These are phyloP conservation scores for Dasysyrphus albostriatus DNA, from an alignment of 2,888 invertebrate genomes.

Conservation along the genomic window DNA sequence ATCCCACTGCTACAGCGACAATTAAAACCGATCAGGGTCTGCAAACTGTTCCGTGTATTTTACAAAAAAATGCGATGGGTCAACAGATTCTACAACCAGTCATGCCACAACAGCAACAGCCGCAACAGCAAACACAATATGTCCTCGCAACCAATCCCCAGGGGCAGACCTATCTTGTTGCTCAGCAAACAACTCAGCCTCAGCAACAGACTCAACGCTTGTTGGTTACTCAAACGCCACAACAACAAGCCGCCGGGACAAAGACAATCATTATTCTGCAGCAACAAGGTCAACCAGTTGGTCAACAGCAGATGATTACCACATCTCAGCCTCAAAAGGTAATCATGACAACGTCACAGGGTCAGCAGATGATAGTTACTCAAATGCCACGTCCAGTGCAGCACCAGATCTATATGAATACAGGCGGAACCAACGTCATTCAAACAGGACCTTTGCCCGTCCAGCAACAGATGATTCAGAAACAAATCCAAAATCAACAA, in stretches of 20 bases:
- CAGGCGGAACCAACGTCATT: constrained; percentile 73
- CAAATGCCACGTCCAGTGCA: constrained; percentile 83
- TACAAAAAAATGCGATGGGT: constrained; percentile 80
- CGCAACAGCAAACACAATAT: constrained; percentile 82
- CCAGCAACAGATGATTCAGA: constrained; percentile 78
- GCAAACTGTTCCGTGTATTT: constrained; percentile 83
- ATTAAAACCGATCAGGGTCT: constrained; percentile 83
- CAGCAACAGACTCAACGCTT: constrained; percentile 86
- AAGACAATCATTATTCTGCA: constrained; percentile 90
- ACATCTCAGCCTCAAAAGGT: constrained; percentile 85
- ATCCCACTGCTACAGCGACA: constrained; percentile 82
- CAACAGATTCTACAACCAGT: constrained; percentile 79
- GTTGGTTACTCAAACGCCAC: constrained; percentile 88
- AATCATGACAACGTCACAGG: constrained; percentile 87
- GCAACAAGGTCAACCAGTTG: constrained; percentile 84
- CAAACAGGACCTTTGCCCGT: constrained; percentile 81
- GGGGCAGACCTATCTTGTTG: constrained; percentile 87
- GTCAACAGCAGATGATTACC: constrained; percentile 79
- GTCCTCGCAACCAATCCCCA: constrained; percentile 84
- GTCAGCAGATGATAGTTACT: constrained; percentile 88
- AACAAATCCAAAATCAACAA: constrained; percentile 77
- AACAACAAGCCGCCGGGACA: constrained; percentile 87
- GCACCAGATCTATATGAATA: constrained; percentile 76
- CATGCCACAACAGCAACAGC: constrained; percentile 83
- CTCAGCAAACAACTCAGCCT: constrained; percentile 86